Conservation (phyloP, 2,888 invertebrate species). For the Harpalus rufipes region DNA sequence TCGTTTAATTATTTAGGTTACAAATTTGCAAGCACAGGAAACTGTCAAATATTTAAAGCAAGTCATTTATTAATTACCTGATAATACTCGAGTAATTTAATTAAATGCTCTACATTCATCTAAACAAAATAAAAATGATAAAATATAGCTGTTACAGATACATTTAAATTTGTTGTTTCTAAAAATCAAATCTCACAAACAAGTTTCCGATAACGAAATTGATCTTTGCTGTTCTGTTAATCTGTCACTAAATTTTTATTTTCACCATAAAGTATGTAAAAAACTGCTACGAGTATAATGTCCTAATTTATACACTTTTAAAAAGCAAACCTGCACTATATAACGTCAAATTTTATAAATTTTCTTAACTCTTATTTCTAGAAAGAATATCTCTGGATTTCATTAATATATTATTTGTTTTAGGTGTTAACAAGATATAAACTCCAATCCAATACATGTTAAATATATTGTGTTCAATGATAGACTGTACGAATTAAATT, state of each 20-base stretch:
- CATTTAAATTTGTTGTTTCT: slow-evolving; percentile 10
- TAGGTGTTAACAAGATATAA: no score
- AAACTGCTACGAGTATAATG: no score
- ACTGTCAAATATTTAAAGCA: slow-evolving; percentile 4
- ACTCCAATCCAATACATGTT: no score
- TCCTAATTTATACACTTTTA: no score
- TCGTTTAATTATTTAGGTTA: slow-evolving; percentile 22
- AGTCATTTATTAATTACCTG: slow-evolving; percentile 11
- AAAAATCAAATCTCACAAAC: slow-evolving; percentile 11
- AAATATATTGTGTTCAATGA: no score
- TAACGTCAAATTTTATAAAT: no score
- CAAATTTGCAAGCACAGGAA: slow-evolving; percentile 8
- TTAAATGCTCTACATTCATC: slow-evolving; percentile 4
- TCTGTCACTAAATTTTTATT: slow-evolving; percentile 13
- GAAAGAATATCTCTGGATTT: no score
- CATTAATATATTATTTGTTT: no score
- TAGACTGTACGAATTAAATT: no score
- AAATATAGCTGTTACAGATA: neutral
- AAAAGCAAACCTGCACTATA: no score
- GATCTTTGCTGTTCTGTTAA: slow-evolving; percentile 40
- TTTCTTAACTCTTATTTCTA: no score
- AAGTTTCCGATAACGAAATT: slow-evolving; percentile 23
- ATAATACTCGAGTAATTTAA: slow-evolving; percentile 2
- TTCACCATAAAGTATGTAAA: neutral
- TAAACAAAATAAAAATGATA: slow-evolving; percentile 17